A percentile compares a stretch with the other conserved stretches of the same genome.
phyloP scores from a whole-genome alignment of 2,888 invertebrate genomes.

The Drosophila emarginata region DNA sequence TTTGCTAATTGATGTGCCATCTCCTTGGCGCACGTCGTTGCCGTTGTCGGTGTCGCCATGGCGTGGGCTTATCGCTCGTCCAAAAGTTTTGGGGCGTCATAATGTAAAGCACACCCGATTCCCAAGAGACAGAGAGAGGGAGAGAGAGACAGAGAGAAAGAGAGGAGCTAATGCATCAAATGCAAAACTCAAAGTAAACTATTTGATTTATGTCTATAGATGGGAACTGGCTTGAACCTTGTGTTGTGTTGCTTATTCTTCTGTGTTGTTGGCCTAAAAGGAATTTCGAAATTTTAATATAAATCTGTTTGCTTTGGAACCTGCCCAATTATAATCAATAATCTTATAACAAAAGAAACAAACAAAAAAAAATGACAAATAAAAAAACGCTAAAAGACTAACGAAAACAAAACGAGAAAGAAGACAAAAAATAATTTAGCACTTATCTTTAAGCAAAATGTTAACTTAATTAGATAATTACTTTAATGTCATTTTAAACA shows the following conservation, averaged over 20 bases:
- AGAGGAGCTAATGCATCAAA: slow-evolving; percentile 44
- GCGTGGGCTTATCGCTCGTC: slow-evolving; percentile 70
- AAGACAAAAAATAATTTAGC: slow-evolving; percentile 62
- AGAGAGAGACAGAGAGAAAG: slow-evolving; percentile 19
- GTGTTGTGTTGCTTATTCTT: slow-evolving; percentile 5
- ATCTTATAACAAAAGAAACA: slow-evolving; percentile 13
- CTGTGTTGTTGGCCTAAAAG: not conserved
- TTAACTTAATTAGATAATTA: slow-evolving; percentile 79
- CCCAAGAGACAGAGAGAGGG: slow-evolving; percentile 45
- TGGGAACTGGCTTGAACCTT: slow-evolving; percentile 25
- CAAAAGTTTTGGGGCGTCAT: slow-evolving; percentile 70
- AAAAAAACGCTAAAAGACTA: slow-evolving; percentile 54
- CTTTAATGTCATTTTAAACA: slow-evolving; percentile 68
- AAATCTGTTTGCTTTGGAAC: slow-evolving; percentile 12
- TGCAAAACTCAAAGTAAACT: slow-evolving; percentile 38
- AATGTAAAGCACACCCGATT: slow-evolving; percentile 63
- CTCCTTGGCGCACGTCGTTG: slow-evolving; percentile 25
- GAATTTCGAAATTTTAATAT: slow-evolving; percentile 3
- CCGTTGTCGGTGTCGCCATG: slow-evolving; percentile 43
- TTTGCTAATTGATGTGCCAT: slow-evolving; percentile 75
- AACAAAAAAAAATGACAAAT: slow-evolving; percentile 42
- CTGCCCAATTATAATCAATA: slow-evolving; percentile 19
- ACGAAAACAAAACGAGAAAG: slow-evolving; percentile 6
- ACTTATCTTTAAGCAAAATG: slow-evolving; percentile 77
- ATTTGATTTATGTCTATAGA: slow-evolving; percentile 64